Conservation (phyloP, 2,888 invertebrate species). For the Dyspetes luteomarginatus region DNA sequence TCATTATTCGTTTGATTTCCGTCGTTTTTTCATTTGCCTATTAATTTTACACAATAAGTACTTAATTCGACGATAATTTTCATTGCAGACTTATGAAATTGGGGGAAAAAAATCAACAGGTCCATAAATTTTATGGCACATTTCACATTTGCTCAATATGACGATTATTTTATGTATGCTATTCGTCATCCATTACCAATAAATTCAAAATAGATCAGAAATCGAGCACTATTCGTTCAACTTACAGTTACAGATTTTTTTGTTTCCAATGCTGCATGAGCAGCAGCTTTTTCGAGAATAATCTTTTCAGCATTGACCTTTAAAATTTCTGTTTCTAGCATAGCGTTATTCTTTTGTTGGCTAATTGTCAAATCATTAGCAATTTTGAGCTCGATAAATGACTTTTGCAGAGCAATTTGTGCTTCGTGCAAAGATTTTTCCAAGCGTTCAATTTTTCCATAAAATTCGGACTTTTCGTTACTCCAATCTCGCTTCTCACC, state of each 20-base stretch:
- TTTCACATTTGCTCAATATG: too few species aligned
- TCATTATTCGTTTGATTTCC: conserved; percentile 78
- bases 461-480: conserved; percentile 65
- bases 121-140: too few species aligned
- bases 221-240: too few species aligned
- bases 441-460: conserved; percentile 68
- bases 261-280: background rate
- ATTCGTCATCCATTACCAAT: too few species aligned
- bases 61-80: too few species aligned
- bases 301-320: conserved; percentile 53
- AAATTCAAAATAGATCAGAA: too few species aligned
- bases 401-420: conserved; percentile 64
- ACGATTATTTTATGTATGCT: too few species aligned
- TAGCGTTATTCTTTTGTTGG: conserved; percentile 67
- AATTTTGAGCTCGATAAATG: conserved; percentile 64
- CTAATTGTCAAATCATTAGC: conserved; percentile 60
- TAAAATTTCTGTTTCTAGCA: conserved; percentile 67
- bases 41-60: background rate
- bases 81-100: too few species aligned
- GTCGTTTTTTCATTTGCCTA: conserved; percentile 72
- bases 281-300: conserved; percentile 48
- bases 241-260: conserved; percentile 37
- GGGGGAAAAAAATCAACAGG: too few species aligned
- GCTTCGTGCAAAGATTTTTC: conserved; percentile 64
- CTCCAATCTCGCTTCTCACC: conserved; percentile 67